A percentile compares a stretch with the other conserved stretches of the same genome.
phyloP scores from a whole-genome alignment of 2,888 invertebrate genomes.

The Danaus chrysippus region DNA sequence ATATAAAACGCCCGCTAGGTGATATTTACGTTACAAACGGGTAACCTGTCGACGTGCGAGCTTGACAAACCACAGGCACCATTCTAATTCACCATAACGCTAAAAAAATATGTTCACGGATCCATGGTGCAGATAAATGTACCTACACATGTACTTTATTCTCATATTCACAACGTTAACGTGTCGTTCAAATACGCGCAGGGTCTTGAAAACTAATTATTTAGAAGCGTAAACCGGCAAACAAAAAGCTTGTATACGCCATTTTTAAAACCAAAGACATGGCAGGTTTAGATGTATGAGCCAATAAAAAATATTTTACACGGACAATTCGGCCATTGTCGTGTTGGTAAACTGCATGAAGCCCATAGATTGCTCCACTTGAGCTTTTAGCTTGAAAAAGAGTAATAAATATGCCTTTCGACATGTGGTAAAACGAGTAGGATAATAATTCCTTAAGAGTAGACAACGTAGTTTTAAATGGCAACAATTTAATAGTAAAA shows the following conservation, averaged over 20 bases:
- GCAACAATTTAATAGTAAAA: conserved; percentile 40
- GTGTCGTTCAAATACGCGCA: conserved; percentile 62
- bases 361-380: conserved; percentile 77
- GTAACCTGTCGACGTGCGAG: conserved; percentile 77
- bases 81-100: conserved; percentile 79
- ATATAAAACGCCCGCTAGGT: conserved; percentile 72
- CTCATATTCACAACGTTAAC: conserved; percentile 76
- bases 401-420: conserved; percentile 73
- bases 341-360: conserved; percentile 79
- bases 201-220: conserved; percentile 62
- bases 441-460: conserved; percentile 55
- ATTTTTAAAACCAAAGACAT: conserved; percentile 81
- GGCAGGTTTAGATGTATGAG: conserved; percentile 74
- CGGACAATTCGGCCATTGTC: conserved; percentile 78
- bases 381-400: conserved; percentile 74
- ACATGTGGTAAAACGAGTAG: conserved; percentile 74
- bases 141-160: conserved; percentile 78
- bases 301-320: conserved; percentile 78
- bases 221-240: conserved; percentile 79
- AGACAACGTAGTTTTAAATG: conserved; percentile 49
- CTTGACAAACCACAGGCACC: conserved; percentile 77
- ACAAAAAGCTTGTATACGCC: conserved; percentile 82
- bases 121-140: conserved; percentile 72
- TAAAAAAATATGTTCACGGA: conserved; percentile 71
- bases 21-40: conserved; percentile 75